Percentiles rank a stretch among this genome's conserved stretches.
Evolutionary conservation across 2,113 vertebrate genomes (phyloP).

Genomic region (Calidris pygmaea): DNA sequence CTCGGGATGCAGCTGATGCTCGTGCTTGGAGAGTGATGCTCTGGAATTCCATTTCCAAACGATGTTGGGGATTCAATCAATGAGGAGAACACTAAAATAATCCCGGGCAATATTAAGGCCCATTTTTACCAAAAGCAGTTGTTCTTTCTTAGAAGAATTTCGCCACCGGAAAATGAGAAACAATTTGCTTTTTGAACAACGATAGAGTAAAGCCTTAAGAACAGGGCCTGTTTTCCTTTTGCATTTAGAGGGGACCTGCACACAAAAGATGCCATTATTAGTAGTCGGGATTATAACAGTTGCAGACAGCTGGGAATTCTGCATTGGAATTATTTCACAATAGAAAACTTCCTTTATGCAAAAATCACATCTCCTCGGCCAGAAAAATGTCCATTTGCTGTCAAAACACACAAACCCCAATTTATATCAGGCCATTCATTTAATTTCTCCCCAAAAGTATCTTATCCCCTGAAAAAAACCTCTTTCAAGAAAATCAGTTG

Average conservation of each 20-base stretch:
- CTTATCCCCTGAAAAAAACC: not conserved
- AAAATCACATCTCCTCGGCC: not conserved
- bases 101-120: not conserved
- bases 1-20: not conserved
- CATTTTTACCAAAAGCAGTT: not conserved
- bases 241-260: not conserved
- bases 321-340: not conserved
- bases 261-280: not conserved
- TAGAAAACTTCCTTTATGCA: not conserved
- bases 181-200: not conserved
- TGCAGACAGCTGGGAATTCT: not conserved
- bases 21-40: not conserved
- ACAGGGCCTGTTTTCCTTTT: not conserved
- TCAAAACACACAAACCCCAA: not conserved
- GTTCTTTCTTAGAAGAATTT: not conserved
- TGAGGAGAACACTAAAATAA: not conserved
- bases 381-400: not conserved
- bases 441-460: not conserved
- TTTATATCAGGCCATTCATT: not conserved
- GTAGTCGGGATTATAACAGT: not conserved
- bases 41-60: not conserved
- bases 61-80: not conserved
- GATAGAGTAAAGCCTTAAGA: not conserved
- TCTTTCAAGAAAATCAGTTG: not conserved
- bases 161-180: not conserved